Conservation (phyloP, 2,888 invertebrate genomes). For the Limenitis camilla region DNA sequence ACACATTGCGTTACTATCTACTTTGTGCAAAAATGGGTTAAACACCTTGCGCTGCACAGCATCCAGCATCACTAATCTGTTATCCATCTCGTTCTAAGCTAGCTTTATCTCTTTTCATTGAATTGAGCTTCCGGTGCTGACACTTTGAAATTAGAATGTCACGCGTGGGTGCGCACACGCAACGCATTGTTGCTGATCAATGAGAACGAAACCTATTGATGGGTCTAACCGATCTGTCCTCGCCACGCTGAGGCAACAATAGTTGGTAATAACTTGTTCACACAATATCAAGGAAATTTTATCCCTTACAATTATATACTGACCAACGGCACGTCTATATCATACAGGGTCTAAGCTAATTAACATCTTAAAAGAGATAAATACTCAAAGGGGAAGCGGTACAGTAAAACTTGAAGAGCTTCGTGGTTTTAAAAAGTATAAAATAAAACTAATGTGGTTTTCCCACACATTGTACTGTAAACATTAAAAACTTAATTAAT, state of each 20-base stretch:
- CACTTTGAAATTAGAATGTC: slow-evolving; percentile 64
- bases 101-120: slow-evolving; percentile 39
- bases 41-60: slow-evolving; percentile 60
- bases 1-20: slow-evolving; percentile 52
- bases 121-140: slow-evolving; percentile 55
- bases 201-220: slow-evolving; percentile 24
- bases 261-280: too few species aligned
- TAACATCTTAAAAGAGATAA: slow-evolving; percentile 51
- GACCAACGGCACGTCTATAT: slow-evolving; percentile 31
- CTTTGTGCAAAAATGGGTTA: slow-evolving; percentile 69
- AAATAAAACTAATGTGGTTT: too few species aligned
- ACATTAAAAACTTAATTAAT: slow-evolving; percentile 1
- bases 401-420: too few species aligned
- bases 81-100: slow-evolving; percentile 37
- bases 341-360: slow-evolving; percentile 42
- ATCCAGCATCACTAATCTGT: slow-evolving; percentile 54
- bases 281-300: neutral
- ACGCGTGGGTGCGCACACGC: slow-evolving; percentile 65
- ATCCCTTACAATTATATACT: slow-evolving; percentile 14
- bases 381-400: slow-evolving; percentile 40
- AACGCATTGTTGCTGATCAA: slow-evolving; percentile 52
- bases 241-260: too few species aligned
- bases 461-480: too few species aligned
- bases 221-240: slow-evolving; percentile 18
- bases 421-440: too few species aligned